Conservation (phyloP, 1,140 invertebrate species). For the Samia ricini region DNA sequence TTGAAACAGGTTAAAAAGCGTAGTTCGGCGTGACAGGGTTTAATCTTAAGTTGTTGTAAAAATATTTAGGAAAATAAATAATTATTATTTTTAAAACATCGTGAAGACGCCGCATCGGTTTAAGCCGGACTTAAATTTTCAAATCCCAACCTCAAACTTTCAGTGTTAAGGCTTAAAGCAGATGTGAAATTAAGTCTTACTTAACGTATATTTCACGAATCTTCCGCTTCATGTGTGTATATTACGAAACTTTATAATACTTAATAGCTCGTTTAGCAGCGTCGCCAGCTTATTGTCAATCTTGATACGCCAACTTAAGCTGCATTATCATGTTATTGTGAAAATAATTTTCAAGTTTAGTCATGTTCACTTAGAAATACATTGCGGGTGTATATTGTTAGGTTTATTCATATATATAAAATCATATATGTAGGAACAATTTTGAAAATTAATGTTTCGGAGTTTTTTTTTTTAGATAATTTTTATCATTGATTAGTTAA, state of each 20-base stretch:
- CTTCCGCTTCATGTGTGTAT: not conserved
- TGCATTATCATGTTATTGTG: not conserved
- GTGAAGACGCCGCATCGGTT: not conserved
- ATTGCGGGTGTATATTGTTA: too few relatives aligned
- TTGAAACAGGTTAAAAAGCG: too few relatives aligned
- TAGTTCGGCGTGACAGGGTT: too few relatives aligned
- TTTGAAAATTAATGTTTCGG: too few relatives aligned
- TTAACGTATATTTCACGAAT: slow-evolving; percentile 2
- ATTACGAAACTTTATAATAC: slow-evolving; percentile 1
- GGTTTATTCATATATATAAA: too few relatives aligned
- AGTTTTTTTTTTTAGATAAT: too few relatives aligned
- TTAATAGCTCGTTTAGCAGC: not conserved
- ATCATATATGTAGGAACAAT: too few relatives aligned
- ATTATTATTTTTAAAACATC: not conserved
- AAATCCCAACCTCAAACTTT: slow-evolving; percentile 5
- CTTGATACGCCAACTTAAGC: not conserved
- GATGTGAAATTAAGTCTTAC: slow-evolving; percentile 3
- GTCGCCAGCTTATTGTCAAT: not conserved
- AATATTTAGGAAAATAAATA: not conserved
- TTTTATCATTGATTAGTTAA: too few relatives aligned
- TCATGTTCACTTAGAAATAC: too few relatives aligned
- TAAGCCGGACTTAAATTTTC: slow-evolving; percentile 4
- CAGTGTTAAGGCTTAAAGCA: slow-evolving; percentile 4
- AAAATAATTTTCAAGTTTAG: not conserved
- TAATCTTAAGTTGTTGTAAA: not conserved